phyloP scores from a whole-genome alignment of 2,113 vertebrate genomes.

The Rhinolophus sinicus region DNA sequence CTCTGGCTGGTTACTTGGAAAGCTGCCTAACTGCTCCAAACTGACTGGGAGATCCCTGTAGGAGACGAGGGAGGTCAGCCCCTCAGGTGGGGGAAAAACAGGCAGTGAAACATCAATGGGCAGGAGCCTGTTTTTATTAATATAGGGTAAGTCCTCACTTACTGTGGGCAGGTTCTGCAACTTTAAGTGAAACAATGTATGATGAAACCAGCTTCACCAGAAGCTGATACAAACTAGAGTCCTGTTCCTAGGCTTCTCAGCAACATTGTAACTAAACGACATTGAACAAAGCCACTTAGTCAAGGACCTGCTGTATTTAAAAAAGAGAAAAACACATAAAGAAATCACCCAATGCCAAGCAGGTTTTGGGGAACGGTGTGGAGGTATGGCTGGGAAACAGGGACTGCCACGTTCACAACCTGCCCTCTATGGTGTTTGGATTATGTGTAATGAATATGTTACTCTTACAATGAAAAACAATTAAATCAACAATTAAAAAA shows the following conservation, averaged over 20 bases:
- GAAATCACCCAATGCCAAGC: not conserved
- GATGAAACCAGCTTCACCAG: not conserved
- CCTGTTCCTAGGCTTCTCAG: not conserved
- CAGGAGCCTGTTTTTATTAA: not conserved
- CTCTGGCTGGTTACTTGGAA: not conserved
- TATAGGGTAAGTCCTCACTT: not conserved
- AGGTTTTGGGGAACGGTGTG: not conserved
- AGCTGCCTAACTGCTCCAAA: not conserved
- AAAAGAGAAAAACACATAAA: not conserved
- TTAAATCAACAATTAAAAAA: not conserved
- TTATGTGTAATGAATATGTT: accelerated
- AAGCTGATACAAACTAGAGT: not conserved
- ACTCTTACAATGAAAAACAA: not conserved
- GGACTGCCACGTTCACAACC: accelerated
- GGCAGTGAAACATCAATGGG: accelerated
- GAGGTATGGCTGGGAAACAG: not conserved
- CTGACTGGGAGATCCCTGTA: not conserved
- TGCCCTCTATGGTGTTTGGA: accelerated
- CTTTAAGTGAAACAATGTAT: not conserved
- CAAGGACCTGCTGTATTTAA: not conserved
- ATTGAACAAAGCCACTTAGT: not conserved
- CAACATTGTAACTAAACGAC: no score
- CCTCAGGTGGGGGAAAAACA: no score
- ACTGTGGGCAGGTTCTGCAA: not conserved
- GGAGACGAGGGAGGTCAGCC: no score